Percentiles rank a stretch among this genome's conserved stretches.
These are phyloP conservation scores for Margaritifera margaritifera DNA, from an alignment of 2,888 invertebrate genomes.

Conservation along the genomic window DNA sequence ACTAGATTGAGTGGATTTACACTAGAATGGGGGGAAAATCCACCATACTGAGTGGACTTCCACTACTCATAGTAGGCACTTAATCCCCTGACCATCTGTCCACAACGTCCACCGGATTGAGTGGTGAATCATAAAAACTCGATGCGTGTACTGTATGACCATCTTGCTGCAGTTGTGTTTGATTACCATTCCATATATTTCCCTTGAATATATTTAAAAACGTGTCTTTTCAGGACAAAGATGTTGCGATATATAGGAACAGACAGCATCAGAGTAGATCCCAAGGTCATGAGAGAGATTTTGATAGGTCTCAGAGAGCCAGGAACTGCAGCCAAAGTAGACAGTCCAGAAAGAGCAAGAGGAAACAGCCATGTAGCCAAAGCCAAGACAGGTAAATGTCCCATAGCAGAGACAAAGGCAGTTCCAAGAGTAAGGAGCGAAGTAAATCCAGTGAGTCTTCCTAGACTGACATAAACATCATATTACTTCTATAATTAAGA, in stretches of 20 bases:
- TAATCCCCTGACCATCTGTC: no score
- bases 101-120: no score
- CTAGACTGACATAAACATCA: no score
- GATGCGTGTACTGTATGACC: no score
- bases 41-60: no score
- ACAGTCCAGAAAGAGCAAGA: conserved; percentile 26
- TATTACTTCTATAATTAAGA: no score
- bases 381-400: conserved; percentile 21
- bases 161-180: no score
- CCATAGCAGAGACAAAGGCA: conserved; percentile 36
- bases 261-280: conserved; percentile 50
- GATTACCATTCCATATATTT: no score
- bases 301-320: conserved; percentile 35
- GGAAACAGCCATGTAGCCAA: conserved; percentile 11
- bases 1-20: no score
- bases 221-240: conserved; percentile 33
- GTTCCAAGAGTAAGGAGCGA: conserved; percentile 21
- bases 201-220: not conserved
- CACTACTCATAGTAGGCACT: no score
- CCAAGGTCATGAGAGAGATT: conserved; percentile 36
- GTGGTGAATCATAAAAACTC: no score
- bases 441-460: conserved; percentile 29
- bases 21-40: no score
- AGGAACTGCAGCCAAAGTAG: conserved; percentile 38
- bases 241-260: conserved; percentile 51